Evolutionary conservation across 2,888 invertebrate species (phyloP).

Genomic region (Phasia obesa): DNA sequence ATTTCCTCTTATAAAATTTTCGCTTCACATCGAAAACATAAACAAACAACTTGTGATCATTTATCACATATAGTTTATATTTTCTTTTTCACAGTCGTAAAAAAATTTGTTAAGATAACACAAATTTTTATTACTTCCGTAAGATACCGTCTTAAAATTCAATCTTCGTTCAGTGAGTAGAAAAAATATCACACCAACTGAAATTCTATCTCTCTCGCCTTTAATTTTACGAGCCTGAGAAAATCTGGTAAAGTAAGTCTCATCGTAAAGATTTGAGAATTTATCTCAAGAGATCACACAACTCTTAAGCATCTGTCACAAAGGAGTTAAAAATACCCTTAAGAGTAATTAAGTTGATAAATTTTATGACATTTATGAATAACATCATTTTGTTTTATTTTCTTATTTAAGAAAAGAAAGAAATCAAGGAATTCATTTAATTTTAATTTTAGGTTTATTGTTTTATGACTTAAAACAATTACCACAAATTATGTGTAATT

Average conservation of each 20-base stretch:
- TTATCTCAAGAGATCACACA: background rate
- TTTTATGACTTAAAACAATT: slow-evolving; percentile 27
- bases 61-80: slow-evolving; percentile 10
- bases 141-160: slow-evolving; percentile 12
- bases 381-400: slow-evolving; percentile 24
- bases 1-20: too few relatives aligned
- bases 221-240: slow-evolving; percentile 54
- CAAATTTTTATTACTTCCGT: slow-evolving; percentile 62
- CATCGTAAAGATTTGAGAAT: background rate
- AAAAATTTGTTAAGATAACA: slow-evolving; percentile 67
- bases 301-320: slow-evolving; percentile 26
- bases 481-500: slow-evolving; percentile 66
- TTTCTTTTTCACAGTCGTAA: slow-evolving; percentile 15
- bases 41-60: slow-evolving; percentile 23
- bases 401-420: slow-evolving; percentile 22
- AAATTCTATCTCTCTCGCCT: slow-evolving; percentile 8
- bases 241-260: slow-evolving; percentile 8
- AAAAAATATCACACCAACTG: background rate
- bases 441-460: too few relatives aligned
- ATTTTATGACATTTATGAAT: slow-evolving; percentile 48
- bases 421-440: background rate
- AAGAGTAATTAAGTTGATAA: background rate
- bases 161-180: background rate
- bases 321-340: background rate
- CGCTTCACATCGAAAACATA: slow-evolving; percentile 6